A percentile compares a stretch with the other conserved stretches of the same genome.
Evolutionary conservation across 2,113 vertebrate genomes (phyloP).

Genomic region (Thinocorus orbignyianus): DNA sequence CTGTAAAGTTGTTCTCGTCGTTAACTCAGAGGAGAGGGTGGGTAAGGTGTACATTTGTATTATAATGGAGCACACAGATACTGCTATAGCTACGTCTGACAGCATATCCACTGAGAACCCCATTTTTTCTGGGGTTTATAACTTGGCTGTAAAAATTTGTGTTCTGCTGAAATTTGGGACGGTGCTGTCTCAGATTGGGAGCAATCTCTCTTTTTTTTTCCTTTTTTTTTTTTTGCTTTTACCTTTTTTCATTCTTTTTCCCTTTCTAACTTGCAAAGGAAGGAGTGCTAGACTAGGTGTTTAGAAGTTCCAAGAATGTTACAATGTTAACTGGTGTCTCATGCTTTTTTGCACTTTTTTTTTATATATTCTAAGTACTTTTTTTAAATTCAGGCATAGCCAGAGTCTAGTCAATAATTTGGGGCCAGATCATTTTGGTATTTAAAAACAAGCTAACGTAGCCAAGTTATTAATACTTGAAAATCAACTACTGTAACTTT

Average conservation of each 20-base stretch:
- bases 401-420: neutral
- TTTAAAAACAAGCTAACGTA: constrained; percentile 41
- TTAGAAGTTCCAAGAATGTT: constrained; percentile 41
- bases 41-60: constrained; percentile 57
- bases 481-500: constrained; percentile 55
- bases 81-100: constrained; percentile 16
- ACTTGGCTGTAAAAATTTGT: constrained; percentile 52
- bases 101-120: constrained; percentile 11
- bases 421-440: constrained; percentile 25
- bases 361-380: constrained; percentile 17
- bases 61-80: constrained; percentile 24
- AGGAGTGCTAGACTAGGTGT: constrained; percentile 26
- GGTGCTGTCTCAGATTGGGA: constrained; percentile 62
- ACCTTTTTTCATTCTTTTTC: neutral
- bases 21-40: neutral
- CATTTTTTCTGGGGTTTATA: constrained; percentile 69
- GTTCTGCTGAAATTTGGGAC: constrained; percentile 71
- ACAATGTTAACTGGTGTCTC: neutral
- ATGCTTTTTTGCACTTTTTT: constrained; percentile 70
- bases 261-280: constrained; percentile 19
- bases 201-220: constrained; percentile 42
- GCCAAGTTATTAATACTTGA: constrained; percentile 55
- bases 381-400: neutral
- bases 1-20: neutral
- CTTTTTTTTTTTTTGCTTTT: constrained; percentile 29